Evolutionary conservation across 1,140 invertebrate species (phyloP).

Genomic region (Ips typographus): DNA sequence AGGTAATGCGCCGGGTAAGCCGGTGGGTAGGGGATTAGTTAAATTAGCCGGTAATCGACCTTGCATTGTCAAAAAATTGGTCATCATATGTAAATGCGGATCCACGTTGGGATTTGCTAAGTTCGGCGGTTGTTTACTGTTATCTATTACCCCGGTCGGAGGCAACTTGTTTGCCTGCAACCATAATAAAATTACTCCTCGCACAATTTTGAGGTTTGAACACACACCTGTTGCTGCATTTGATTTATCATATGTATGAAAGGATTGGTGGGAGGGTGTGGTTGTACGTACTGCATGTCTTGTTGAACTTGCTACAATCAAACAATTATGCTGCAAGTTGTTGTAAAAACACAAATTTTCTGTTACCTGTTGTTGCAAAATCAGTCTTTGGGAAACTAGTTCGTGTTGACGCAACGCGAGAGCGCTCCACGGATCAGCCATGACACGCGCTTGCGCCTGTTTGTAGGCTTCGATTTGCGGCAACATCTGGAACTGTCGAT

Average conservation of each 20-base stretch:
- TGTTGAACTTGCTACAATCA: conserved; percentile 39
- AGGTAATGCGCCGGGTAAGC: conserved; percentile 28
- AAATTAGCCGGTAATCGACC: conserved; percentile 49
- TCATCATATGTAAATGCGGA: conserved; percentile 57
- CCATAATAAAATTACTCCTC: conserved; percentile 1
- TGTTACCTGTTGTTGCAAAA: conserved; percentile 48
- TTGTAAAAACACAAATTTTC: too few species aligned
- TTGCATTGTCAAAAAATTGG: conserved; percentile 54
- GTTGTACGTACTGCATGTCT: conserved; percentile 47
- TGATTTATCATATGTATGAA: conserved; percentile 61
- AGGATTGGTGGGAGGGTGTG: conserved; percentile 53
- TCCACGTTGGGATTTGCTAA: conserved; percentile 51
- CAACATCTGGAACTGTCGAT: conserved; percentile 41
- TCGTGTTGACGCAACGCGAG: conserved; percentile 48
- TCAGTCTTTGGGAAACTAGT: conserved; percentile 47
- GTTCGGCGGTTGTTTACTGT: conserved; percentile 45
- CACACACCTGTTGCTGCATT: conserved; percentile 56
- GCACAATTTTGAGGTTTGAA: not conserved
- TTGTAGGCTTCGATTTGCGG: conserved; percentile 45
- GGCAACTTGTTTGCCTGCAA: conserved; percentile 53
- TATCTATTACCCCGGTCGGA: conserved; percentile 45
- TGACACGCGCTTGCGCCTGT: conserved; percentile 40
- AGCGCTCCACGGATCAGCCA: conserved; percentile 47
- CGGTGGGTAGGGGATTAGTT: conserved; percentile 31
- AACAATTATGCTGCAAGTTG: not conserved